Evolutionary conservation across 2,797 vertebrate species (phyloP).

Genomic region (Rallus crepitans): DNA sequence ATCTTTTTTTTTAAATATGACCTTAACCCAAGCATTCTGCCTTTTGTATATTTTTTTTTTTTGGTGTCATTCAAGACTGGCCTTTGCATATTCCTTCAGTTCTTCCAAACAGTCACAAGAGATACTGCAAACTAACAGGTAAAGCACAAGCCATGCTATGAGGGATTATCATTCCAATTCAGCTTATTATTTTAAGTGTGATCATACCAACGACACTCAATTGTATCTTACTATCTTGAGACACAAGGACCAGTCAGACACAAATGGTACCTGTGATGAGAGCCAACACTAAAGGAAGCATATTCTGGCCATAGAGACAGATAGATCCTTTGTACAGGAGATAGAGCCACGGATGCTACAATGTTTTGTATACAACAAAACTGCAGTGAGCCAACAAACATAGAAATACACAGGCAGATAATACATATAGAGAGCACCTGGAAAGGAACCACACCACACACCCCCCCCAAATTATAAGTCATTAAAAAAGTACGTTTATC

Average conservation of each 20-base stretch:
- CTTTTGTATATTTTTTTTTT: background rate
- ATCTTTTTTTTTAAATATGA: conserved; percentile 19
- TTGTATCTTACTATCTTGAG: background rate
- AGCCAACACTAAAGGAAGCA: background rate
- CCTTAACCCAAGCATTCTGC: background rate
- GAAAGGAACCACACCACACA: background rate
- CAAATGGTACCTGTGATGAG: background rate
- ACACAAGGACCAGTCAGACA: background rate
- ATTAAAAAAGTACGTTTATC: too few species aligned
- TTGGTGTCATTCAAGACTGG: background rate
- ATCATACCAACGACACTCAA: background rate
- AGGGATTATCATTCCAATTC: conserved; percentile 44
- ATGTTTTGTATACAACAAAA: background rate
- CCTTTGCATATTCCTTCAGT: conserved; percentile 17
- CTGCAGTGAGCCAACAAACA: background rate
- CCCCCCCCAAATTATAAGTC: too few species aligned
- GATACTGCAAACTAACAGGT: conserved; percentile 29
- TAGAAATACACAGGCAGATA: background rate
- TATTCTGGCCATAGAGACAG: background rate
- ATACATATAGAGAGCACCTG: background rate
- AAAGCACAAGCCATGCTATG: conserved; percentile 50
- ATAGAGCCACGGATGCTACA: background rate
- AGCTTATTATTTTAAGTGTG: background rate
- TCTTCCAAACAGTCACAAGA: conserved; percentile 5
- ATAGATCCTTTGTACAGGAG: background rate